Evolutionary conservation across 2,797 vertebrate genomes (phyloP), one percentile per base, ranked within the genome.

Genomic region (Crypturellus tataupa): DNA sequence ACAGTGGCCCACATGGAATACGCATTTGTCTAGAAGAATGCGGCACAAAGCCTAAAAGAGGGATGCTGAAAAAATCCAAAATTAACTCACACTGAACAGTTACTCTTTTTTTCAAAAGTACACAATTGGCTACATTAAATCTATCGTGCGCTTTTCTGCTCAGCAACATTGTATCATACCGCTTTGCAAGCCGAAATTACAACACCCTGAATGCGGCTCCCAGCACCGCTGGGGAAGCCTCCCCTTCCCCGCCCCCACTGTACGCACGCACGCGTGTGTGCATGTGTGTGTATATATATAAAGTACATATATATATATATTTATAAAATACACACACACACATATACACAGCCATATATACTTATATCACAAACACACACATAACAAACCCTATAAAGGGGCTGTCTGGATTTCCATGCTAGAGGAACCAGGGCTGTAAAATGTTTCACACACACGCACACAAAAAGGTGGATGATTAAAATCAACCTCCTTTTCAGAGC

Each of bases 31-130:
- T 97, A 98, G 97, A 98, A 98, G 98, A 98, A 98, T 98, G 97
- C 98, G 70, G 97, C 98, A 99, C 98, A 99, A 99, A 99, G 98
- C 97, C 98, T 90, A 98, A 98, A 98, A 98, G 98, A 98, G 98
- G 98, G 98, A 99, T 98, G 98, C 98, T 97, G 97, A 98, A 99
- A 98, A 99, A 99, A 99, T 98, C 98, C 98, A 98, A 99, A 99
- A 99, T 99, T 98, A 99, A 99, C 99, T 99, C 99, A 99, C 98
- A 98, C 98, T 98, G 99, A 99, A 99, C 99, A 99, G 99, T 99
- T 99, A 99, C 99, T 98, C 98, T 98, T 99, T 98, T 99, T 99
- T 98, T 98, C 98, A 98, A 84, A 98, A 97, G 98, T 97, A 96
- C 97, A 99, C 98, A 99, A 99, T 99, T 98, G 98, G 98, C 98